Percentiles rank a stretch among this genome's conserved stretches.
Evolutionary conservation across 2,113 vertebrate genomes (phyloP).

Genomic region (Nasalis larvatus): DNA sequence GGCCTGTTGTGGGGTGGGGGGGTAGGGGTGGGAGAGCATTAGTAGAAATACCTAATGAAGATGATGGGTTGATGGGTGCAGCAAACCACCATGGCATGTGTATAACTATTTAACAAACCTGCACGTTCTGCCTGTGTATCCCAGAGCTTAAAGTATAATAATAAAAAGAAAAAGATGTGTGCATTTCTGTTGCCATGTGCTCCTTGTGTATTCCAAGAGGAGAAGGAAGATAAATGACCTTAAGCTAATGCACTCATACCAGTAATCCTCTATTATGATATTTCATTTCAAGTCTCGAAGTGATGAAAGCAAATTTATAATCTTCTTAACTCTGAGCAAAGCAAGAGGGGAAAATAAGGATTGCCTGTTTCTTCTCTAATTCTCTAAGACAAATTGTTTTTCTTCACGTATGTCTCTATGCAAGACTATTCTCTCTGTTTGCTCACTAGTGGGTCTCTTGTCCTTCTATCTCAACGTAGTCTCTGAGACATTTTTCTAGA

Average conservation of each 20-base stretch:
- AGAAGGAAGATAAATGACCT: not conserved
- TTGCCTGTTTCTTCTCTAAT: not conserved
- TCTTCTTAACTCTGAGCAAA: slow-evolving; percentile 21
- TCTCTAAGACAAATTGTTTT: slow-evolving; percentile 13
- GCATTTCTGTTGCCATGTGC: not conserved
- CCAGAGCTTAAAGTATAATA: no score
- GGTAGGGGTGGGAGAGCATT: no score
- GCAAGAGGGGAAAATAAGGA: not conserved
- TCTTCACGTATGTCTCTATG: not conserved
- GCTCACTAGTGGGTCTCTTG: not conserved
- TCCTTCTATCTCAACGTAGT: not conserved
- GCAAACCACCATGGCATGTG: no score
- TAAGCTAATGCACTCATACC: not conserved
- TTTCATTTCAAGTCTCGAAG: slow-evolving; percentile 45
- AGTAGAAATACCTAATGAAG: no score
- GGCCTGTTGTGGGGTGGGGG: no score
- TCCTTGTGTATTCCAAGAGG: not conserved
- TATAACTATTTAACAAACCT: no score
- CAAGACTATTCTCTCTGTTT: not conserved
- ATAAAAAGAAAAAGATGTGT: not conserved
- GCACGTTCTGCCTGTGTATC: no score
- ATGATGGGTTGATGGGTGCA: no score
- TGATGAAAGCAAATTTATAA: slow-evolving; percentile 45
- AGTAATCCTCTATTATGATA: not conserved
- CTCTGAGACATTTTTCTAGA: not conserved